phyloP scores from a whole-genome alignment of 92 coral and sea anemone species.

The Diadumene lineata region DNA sequence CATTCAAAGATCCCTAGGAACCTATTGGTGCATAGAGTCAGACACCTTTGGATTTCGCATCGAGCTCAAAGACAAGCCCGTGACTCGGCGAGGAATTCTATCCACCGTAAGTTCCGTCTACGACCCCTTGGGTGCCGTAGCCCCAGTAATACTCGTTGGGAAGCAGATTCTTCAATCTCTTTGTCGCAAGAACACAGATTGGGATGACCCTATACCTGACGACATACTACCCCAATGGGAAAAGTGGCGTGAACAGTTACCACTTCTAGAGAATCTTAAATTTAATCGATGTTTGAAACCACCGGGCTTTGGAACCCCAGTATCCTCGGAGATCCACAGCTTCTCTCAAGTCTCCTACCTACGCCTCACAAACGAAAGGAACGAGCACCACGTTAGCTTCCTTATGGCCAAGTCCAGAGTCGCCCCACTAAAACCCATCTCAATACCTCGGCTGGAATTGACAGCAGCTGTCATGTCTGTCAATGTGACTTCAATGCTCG shows the following conservation, averaged over 20 bases:
- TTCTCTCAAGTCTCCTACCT: slow-evolving; percentile 63
- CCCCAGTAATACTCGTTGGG: slow-evolving; percentile 40
- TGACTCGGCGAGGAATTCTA: slow-evolving; percentile 54
- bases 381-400: slow-evolving; percentile 49
- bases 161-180: slow-evolving; percentile 45
- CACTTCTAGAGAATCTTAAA: slow-evolving; percentile 39
- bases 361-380: slow-evolving; percentile 42
- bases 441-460: slow-evolving; percentile 51
- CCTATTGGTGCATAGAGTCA: slow-evolving; percentile 51
- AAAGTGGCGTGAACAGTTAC: slow-evolving; percentile 62
- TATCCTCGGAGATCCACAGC: slow-evolving; percentile 48
- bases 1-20: slow-evolving; percentile 49
- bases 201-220: slow-evolving; percentile 31
- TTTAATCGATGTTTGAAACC: slow-evolving; percentile 58
- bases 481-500: slow-evolving; percentile 38
- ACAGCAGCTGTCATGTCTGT: slow-evolving; percentile 61
- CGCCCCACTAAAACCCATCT: slow-evolving; percentile 51
- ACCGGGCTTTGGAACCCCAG: slow-evolving; percentile 59
- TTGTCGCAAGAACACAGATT: slow-evolving; percentile 16
- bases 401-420: slow-evolving; percentile 63
- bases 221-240: slow-evolving; percentile 33
- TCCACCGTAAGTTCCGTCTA: slow-evolving; percentile 48
- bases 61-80: slow-evolving; percentile 55
- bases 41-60: slow-evolving; percentile 57
- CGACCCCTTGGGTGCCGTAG: slow-evolving; percentile 53